These are phyloP conservation scores for Neodiprion fabricii DNA, from an alignment of 1,140 invertebrate species.

Conservation along the genomic window DNA sequence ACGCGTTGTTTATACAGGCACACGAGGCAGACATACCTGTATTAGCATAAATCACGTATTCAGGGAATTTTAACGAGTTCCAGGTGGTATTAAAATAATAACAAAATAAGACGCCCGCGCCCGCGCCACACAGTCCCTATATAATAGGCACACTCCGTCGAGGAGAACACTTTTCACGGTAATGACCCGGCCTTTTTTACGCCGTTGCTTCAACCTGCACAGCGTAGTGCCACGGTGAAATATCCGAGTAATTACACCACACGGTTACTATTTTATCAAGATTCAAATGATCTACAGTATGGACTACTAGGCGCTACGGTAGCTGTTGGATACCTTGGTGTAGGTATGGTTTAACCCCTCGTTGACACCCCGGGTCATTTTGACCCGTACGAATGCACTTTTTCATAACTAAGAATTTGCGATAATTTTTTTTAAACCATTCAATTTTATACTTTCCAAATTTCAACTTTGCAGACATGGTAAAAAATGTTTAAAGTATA, in stretches of 20 bases:
- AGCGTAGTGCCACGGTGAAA: neutral
- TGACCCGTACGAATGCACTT: no score
- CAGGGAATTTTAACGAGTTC: conserved; percentile 5
- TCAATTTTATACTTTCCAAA: no score
- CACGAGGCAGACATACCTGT: neutral
- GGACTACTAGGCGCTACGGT: no score
- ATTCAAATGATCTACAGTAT: neutral
- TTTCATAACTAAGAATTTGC: no score
- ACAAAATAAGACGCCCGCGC: conserved; percentile 4
- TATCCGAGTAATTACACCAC: neutral
- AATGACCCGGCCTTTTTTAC: conserved; percentile 5
- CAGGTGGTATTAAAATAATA: neutral
- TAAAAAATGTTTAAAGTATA: no score
- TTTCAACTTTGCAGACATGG: no score
- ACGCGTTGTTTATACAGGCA: no score
- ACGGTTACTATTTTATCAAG: neutral
- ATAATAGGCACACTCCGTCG: neutral
- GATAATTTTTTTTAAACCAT: no score
- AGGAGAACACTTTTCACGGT: conserved; percentile 1
- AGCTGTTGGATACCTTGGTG: no score
- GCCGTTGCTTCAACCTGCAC: neutral
- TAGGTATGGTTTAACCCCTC: no score
- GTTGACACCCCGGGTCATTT: no score
- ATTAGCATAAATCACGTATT: conserved; percentile 5
- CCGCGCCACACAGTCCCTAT: neutral